A percentile compares a stretch with the other conserved stretches of the same genome.
Conservation (phyloP, 2,797 vertebrate genomes). For the Chanos chanos region DNA sequence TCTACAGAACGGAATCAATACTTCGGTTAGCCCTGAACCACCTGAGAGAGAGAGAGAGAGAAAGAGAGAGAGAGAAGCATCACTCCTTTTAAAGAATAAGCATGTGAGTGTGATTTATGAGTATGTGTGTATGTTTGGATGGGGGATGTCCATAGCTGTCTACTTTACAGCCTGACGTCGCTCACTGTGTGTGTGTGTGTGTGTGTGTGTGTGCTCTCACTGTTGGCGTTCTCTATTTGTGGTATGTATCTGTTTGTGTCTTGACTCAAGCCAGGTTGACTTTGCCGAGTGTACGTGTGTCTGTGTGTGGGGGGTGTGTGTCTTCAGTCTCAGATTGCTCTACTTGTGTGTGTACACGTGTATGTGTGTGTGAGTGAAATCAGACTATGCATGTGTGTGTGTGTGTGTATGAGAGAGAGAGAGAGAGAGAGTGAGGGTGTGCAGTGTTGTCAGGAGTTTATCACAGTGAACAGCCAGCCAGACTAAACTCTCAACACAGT, state of each 20-base stretch:
- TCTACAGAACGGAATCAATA: too few species aligned
- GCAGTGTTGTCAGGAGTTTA: constrained; percentile 17
- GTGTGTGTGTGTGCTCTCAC: too few species aligned
- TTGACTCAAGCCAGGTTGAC: too few species aligned
- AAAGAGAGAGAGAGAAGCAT: not conserved
- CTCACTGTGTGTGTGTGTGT: not conserved
- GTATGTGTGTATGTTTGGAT: too few species aligned
- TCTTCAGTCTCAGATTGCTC: too few species aligned
- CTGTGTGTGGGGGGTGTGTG: not conserved
- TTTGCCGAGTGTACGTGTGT: not conserved
- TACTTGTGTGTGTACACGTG: not conserved
- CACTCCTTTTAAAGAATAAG: too few species aligned
- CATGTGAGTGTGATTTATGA: too few species aligned
- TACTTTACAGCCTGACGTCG: not conserved
- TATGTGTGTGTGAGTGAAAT: not conserved
- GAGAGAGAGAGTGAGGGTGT: constrained; percentile 3
- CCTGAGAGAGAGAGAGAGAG: not conserved
- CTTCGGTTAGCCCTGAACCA: constrained; percentile 19
- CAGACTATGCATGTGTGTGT: not conserved
- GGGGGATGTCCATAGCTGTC: constrained; percentile 5
- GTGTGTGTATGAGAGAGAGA: too few species aligned
- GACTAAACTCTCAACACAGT: constrained; percentile 10
- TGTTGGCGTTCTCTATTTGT: too few species aligned
- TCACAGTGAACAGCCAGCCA: not conserved
- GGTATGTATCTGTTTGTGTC: not conserved